phyloP scores from a whole-genome alignment of 64 coral and sea anemone genomes.

The Orbicella faveolata region DNA sequence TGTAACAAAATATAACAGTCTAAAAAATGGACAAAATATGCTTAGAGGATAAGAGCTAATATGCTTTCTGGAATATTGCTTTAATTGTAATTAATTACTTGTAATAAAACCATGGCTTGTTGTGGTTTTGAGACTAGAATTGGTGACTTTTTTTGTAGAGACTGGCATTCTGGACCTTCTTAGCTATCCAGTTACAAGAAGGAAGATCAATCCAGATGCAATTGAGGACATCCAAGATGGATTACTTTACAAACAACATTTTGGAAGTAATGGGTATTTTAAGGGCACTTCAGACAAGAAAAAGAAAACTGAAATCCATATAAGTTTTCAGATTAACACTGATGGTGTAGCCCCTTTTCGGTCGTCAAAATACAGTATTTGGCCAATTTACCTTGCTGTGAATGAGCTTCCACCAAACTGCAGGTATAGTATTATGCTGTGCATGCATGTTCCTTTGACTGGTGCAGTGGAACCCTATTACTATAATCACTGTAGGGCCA shows the following conservation, averaged over 20 bases:
- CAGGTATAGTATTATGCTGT: background rate
- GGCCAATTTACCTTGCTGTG: slow-evolving; percentile 36
- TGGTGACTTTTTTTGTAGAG: background rate
- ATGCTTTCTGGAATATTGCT: no score
- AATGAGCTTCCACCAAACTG: slow-evolving; percentile 53
- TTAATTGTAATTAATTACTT: no score
- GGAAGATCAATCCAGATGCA: slow-evolving; percentile 50
- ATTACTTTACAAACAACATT: slow-evolving; percentile 53
- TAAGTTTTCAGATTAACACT: slow-evolving; percentile 61
- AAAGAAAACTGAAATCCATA: slow-evolving; percentile 52
- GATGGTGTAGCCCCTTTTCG: slow-evolving; percentile 62
- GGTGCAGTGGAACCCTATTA: no score
- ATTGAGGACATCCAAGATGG: slow-evolving; percentile 84
- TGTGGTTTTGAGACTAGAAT: no score
- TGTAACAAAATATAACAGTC: no score
- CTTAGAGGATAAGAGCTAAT: no score
- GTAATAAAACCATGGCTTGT: no score
- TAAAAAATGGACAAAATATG: no score
- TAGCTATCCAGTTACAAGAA: slow-evolving; percentile 64
- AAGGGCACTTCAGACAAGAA: slow-evolving; percentile 50
- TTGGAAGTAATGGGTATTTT: slow-evolving; percentile 59
- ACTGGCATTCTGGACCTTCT: slow-evolving; percentile 68
- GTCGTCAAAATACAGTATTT: slow-evolving; percentile 50
- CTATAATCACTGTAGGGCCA: no score
- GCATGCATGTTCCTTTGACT: no score